These are phyloP conservation scores for Sebastes wilsoni DNA, from an alignment of 2,797 vertebrate genomes.

Conservation along the genomic window DNA sequence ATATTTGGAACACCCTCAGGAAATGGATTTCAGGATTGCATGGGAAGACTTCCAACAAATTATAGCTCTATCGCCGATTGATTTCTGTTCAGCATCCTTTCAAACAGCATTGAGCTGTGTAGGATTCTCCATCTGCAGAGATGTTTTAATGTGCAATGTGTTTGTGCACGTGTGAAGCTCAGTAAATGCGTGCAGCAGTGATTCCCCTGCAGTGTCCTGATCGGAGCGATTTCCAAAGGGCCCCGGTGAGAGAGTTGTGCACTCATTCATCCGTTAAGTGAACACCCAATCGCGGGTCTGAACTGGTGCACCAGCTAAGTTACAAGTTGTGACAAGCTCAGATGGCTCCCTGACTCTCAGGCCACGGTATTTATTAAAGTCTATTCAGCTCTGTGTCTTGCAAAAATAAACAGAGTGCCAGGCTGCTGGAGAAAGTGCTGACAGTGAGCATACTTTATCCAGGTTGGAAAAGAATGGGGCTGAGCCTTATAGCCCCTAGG, in stretches of 20 bases:
- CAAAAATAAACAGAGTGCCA: conserved; percentile 85
- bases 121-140: neutral
- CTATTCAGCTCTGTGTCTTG: conserved; percentile 83
- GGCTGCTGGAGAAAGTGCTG: conserved; percentile 81
- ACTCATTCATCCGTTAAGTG: conserved; percentile 68
- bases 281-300: conserved; percentile 64
- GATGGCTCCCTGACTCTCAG: conserved; percentile 80
- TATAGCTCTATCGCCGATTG: neutral
- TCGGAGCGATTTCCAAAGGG: conserved; percentile 51
- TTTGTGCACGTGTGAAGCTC: conserved; percentile 14
- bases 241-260: conserved; percentile 50
- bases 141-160: neutral
- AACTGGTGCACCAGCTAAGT: conserved; percentile 75
- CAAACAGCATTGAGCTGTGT: neutral
- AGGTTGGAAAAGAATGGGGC: conserved; percentile 76
- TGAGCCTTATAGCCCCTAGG: conserved; percentile 62
- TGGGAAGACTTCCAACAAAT: conserved; percentile 26
- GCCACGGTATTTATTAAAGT: conserved; percentile 81
- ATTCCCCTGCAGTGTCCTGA: conserved; percentile 45
- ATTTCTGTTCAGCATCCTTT: conserved; percentile 11
- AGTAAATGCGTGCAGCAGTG: conserved; percentile 22
- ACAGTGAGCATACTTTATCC: conserved; percentile 80
- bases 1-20: conserved; percentile 34
- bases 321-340: conserved; percentile 86
- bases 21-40: conserved; percentile 33